Evolutionary conservation across 2,888 invertebrate species (phyloP).

Genomic region (Aphidoletes aphidimyza): DNA sequence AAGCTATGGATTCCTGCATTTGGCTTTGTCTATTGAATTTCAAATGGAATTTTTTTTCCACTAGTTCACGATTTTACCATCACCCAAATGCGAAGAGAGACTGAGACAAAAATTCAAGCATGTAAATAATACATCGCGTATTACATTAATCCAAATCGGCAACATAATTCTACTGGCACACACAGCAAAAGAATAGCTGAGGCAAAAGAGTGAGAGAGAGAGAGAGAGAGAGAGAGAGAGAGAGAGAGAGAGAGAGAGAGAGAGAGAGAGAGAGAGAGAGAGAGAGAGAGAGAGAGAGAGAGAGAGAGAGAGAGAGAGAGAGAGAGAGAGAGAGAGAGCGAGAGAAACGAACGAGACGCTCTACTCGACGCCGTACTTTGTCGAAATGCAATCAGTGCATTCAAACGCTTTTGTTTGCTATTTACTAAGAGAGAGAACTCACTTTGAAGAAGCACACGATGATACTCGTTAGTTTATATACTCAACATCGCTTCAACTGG

Average conservation of each 20-base stretch:
- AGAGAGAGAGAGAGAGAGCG: too few species aligned
- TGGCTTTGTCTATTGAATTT: slow-evolving; percentile 43
- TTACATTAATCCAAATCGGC: slow-evolving; percentile 10
- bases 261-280: too few species aligned
- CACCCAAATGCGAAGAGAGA: neutral
- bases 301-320: too few species aligned
- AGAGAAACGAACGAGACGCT: too few species aligned
- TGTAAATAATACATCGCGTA: slow-evolving; percentile 15
- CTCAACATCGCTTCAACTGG: neutral
- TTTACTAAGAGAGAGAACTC: neutral
- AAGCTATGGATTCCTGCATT: slow-evolving; percentile 1
- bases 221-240: too few species aligned
- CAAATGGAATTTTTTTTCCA: slow-evolving; percentile 52
- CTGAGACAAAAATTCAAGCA: neutral
- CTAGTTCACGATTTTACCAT: neutral
- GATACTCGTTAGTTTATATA: too few species aligned
- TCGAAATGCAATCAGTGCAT: neutral
- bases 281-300: too few species aligned
- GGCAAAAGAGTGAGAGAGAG: too few species aligned
- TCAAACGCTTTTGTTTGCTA: neutral
- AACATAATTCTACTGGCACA: neutral
- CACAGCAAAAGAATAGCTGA: neutral
- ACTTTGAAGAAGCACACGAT: neutral
- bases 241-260: too few species aligned
- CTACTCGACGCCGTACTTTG: too few species aligned